A percentile compares a stretch with the other conserved stretches of the same genome.
Conservation (phyloP, 1,140 invertebrate species). For the Sitodiplosis mosellana region DNA sequence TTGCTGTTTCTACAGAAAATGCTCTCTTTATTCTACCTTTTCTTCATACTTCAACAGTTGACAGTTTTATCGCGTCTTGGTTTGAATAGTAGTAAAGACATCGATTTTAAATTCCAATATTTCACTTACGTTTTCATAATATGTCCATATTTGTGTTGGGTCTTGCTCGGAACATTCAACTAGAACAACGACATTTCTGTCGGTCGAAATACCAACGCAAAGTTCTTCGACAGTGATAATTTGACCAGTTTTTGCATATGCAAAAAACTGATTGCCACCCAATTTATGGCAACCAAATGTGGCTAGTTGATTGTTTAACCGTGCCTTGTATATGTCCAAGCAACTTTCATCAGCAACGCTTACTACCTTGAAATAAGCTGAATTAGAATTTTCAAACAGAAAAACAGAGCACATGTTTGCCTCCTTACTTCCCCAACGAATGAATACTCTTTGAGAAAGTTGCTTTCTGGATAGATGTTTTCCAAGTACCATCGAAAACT, state of each 20-base stretch:
- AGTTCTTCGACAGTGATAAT: slow-evolving; percentile 25
- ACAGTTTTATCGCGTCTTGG: too few species aligned
- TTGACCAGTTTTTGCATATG: slow-evolving; percentile 87
- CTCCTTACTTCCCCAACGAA: slow-evolving; percentile 88
- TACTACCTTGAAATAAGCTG: slow-evolving; percentile 41
- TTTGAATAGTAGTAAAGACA: too few species aligned
- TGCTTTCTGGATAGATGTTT: slow-evolving; percentile 88
- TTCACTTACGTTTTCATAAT: too few species aligned
- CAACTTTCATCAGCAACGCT: slow-evolving; percentile 79
- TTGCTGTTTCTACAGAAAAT: too few species aligned
- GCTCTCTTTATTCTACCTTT: too few species aligned
- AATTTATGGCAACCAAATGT: slow-evolving; percentile 91
- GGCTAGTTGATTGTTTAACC: slow-evolving; percentile 85
- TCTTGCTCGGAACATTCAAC: too few species aligned
- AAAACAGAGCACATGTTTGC: too few species aligned
- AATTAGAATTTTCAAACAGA: background rate
- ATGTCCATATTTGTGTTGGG: too few species aligned
- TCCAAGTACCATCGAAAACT: slow-evolving; percentile 90
- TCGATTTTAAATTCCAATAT: too few species aligned
- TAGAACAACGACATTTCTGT: too few species aligned
- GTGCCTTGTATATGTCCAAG: slow-evolving; percentile 87
- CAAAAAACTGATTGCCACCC: slow-evolving; percentile 96
- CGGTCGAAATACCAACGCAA: background rate
- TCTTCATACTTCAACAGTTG: too few species aligned
- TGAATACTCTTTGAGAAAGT: slow-evolving; percentile 92